A percentile compares a stretch with the other conserved stretches of the same genome.
Evolutionary conservation across 1,140 invertebrate genomes (phyloP).

Genomic region (Globodera rostochiensis): DNA sequence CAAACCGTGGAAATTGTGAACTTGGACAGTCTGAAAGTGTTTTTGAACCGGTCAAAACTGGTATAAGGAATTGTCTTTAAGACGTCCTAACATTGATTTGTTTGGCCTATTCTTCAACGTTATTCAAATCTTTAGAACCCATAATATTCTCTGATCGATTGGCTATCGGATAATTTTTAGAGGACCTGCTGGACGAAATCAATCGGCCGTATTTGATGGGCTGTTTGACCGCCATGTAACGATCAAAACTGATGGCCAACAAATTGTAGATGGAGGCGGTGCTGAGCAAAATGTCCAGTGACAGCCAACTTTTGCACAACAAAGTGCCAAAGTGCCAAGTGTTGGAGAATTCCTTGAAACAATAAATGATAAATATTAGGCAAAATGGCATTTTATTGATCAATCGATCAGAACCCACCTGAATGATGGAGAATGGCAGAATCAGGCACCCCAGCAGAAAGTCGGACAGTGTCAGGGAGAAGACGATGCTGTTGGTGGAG

Average conservation of each 20-base stretch:
- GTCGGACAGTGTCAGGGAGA: constrained; percentile 65
- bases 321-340: constrained; percentile 66
- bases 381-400: neutral
- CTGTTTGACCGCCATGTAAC: constrained; percentile 67
- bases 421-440: constrained; percentile 66
- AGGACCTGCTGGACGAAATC: constrained; percentile 59
- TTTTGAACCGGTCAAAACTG: too few relatives aligned
- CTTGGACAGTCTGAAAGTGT: constrained; percentile 50
- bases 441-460: constrained; percentile 67
- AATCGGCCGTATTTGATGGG: constrained; percentile 65
- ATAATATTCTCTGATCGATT: too few relatives aligned
- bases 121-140: too few relatives aligned
- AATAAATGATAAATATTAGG: neutral
- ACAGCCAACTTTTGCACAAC: constrained; percentile 67
- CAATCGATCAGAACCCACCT: constrained; percentile 41
- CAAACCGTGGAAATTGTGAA: constrained; percentile 60
- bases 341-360: constrained; percentile 56
- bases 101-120: too few relatives aligned
- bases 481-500: constrained; percentile 60
- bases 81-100: too few relatives aligned
- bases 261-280: constrained; percentile 68
- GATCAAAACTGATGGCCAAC: constrained; percentile 68
- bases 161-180: neutral
- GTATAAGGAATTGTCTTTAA: too few relatives aligned
- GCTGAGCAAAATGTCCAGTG: constrained; percentile 67